Evolutionary conservation across 2,888 invertebrate species (phyloP).

Genomic region (Tenthredo notha): DNA sequence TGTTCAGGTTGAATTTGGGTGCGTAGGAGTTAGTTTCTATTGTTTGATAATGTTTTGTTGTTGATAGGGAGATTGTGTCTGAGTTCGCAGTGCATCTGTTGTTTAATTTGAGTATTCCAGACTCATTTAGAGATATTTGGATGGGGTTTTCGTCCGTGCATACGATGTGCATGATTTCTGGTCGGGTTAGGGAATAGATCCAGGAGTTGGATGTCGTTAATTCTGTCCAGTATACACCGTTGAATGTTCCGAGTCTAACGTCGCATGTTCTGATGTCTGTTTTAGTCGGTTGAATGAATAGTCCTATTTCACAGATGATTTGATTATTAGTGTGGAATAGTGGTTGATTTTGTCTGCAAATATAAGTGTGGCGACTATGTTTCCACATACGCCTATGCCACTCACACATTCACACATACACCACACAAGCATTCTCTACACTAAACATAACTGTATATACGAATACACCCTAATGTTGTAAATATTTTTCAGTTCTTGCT

Average conservation of each 20-base stretch:
- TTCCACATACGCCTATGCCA: too few relatives aligned
- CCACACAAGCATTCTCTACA: too few relatives aligned
- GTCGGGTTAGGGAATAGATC: background rate
- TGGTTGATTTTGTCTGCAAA: slow-evolving; percentile 20
- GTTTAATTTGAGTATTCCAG: background rate
- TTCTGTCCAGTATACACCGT: slow-evolving; percentile 3
- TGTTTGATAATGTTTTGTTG: background rate
- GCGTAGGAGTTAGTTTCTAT: background rate
- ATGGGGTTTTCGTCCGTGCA: background rate
- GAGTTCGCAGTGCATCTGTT: background rate
- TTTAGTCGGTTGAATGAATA: background rate
- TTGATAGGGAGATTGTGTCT: background rate
- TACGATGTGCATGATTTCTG: background rate
- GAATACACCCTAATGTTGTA: too few relatives aligned
- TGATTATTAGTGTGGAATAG: background rate
- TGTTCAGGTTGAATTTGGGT: background rate
- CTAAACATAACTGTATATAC: too few relatives aligned
- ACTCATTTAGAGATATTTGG: background rate
- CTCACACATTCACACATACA: too few relatives aligned
- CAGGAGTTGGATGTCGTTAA: slow-evolving; percentile 3
- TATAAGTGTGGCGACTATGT: too few relatives aligned
- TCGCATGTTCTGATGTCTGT: background rate
- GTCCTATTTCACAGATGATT: background rate
- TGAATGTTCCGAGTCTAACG: background rate
- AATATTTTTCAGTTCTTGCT: too few relatives aligned